Conservation (phyloP, 2,113 vertebrate species). For the Lontra canadensis region DNA sequence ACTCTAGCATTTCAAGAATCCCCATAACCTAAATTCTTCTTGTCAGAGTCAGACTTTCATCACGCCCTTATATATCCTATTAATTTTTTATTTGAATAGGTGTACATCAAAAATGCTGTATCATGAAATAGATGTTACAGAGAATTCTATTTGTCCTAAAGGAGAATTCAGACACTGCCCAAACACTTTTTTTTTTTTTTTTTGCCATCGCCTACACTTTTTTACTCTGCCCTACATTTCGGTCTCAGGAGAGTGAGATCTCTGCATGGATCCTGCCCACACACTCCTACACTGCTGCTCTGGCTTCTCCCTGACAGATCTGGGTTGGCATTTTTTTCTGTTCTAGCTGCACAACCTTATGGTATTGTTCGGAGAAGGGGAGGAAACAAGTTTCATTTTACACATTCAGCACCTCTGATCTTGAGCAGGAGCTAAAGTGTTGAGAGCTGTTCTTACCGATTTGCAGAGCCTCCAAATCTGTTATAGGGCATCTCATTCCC, state of each 20-base stretch:
- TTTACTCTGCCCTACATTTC: not conserved
- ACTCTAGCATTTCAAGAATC: not conserved
- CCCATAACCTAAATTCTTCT: not conserved
- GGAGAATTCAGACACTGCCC: not conserved
- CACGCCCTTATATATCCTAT: not conserved
- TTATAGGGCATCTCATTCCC: not conserved
- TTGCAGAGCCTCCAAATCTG: not conserved
- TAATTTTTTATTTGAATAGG: slow-evolving; percentile 44
- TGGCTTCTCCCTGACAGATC: not conserved
- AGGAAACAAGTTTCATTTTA: slow-evolving; percentile 12
- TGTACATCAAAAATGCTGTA: slow-evolving; percentile 36
- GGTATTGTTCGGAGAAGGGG: not conserved
- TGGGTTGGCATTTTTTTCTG: not conserved
- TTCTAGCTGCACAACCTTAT: not conserved
- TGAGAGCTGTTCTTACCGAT: not conserved
- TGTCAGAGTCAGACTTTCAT: not conserved
- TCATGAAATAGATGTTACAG: not conserved
- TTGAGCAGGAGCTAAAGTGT: not conserved
- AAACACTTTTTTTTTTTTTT: not conserved
- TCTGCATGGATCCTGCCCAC: not conserved
- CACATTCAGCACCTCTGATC: slow-evolving; percentile 17
- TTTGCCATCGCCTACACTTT: not conserved
- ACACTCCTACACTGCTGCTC: not conserved
- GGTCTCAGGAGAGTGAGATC: not conserved
- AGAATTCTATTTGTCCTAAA: slow-evolving; percentile 21